Conservation (phyloP, 2,888 invertebrate genomes). For the Tineola bisselliella region DNA sequence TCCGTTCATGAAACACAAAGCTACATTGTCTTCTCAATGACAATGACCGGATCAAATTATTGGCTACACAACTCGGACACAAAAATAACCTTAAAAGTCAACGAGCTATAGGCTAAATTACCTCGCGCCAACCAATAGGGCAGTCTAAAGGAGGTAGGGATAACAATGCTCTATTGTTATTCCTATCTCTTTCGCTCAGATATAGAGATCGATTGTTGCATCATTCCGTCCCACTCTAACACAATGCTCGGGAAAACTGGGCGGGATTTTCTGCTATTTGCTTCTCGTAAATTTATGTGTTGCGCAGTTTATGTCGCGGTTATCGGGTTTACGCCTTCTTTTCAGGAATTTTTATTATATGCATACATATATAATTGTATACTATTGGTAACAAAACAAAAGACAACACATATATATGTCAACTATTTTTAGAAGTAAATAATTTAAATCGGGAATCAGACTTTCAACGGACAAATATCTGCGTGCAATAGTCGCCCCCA, state of each 20-base stretch:
- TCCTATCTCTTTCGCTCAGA: slow-evolving; percentile 51
- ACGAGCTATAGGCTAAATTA: slow-evolving; percentile 17
- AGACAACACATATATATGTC: too few species aligned
- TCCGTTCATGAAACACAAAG: slow-evolving; percentile 1
- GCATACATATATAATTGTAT: too few species aligned
- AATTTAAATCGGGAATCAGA: too few species aligned
- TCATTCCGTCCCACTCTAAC: slow-evolving; percentile 36
- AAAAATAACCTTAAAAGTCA: slow-evolving; percentile 13
- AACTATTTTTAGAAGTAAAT: too few species aligned
- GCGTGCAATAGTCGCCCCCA: too few species aligned
- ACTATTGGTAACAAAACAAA: too few species aligned
- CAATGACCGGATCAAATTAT: slow-evolving; percentile 60
- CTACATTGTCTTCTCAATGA: slow-evolving; percentile 59
- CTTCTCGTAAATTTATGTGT: neutral
- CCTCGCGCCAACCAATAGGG: slow-evolving; percentile 35
- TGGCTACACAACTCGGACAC: slow-evolving; percentile 26
- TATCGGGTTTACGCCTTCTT: neutral
- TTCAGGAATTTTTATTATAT: neutral
- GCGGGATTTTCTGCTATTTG: slow-evolving; percentile 15
- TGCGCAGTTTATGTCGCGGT: neutral
- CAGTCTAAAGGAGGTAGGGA: slow-evolving; percentile 48
- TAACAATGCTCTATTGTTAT: slow-evolving; percentile 67
- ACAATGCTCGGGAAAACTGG: slow-evolving; percentile 43
- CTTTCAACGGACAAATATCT: too few species aligned
- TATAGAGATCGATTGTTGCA: slow-evolving; percentile 40